Evolutionary conservation across 2,797 vertebrate genomes (phyloP).

Genomic region (Ficedula albicollis): DNA sequence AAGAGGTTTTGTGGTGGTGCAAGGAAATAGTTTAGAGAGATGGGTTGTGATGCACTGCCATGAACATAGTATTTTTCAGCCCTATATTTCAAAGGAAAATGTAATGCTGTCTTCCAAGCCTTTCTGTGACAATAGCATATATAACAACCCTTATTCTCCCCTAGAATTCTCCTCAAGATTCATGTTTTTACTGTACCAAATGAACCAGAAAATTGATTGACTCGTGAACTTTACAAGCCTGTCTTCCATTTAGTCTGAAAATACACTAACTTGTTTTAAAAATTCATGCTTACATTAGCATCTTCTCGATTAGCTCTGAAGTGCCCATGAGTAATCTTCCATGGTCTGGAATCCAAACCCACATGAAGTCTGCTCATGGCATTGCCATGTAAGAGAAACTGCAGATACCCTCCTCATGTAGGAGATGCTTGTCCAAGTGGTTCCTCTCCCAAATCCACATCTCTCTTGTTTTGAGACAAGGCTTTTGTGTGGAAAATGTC

Average conservation of each 20-base stretch:
- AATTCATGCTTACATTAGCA: background rate
- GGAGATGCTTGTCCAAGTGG: background rate
- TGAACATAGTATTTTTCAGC: conserved; percentile 1
- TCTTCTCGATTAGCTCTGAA: background rate
- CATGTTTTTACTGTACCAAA: background rate
- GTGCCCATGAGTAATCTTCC: background rate
- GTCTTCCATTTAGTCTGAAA: background rate
- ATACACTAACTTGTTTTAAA: background rate
- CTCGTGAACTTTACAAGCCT: background rate
- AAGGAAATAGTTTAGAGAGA: conserved; percentile 18
- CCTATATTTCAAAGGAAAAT: conserved; percentile 12
- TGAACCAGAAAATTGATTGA: conserved; percentile 26
- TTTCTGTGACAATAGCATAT: background rate
- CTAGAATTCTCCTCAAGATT: background rate
- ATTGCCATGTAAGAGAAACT: background rate
- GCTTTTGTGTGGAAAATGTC: background rate
- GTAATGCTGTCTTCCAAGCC: background rate
- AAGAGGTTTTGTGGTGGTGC: background rate
- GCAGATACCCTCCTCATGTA: background rate
- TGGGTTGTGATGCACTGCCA: conserved; percentile 47
- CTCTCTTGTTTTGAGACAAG: background rate
- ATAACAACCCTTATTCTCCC: background rate
- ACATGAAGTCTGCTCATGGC: background rate
- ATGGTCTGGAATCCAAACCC: background rate
- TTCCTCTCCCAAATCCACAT: background rate